Evolutionary conservation across 1,140 invertebrate genomes (phyloP), one percentile per base, ranked within the genome.

Genomic region (Luehdorfia chinensis): DNA sequence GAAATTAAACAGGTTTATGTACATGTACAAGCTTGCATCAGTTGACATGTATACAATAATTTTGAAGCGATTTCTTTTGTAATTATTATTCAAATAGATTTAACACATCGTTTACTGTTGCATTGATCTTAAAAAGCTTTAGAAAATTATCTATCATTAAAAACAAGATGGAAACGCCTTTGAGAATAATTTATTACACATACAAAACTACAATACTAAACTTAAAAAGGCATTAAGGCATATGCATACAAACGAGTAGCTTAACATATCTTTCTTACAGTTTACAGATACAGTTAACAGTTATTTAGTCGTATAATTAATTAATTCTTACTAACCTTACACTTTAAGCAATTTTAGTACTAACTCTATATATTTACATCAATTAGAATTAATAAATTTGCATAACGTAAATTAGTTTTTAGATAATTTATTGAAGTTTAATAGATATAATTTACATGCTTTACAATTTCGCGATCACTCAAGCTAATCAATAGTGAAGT

Each of bases 221-320:
- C n/a, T n/a, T n/a, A n/a, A n/a, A n/a, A n/a, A n/a, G n/a, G n/a
- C n/a, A n/a, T n/a, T n/a, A n/a, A n/a, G n/a, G n/a, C n/a, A n/a
- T n/a, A n/a, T n/a, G n/a, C n/a, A n/a, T n/a, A n/a, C n/a, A n/a
- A n/a, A n/a, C n/a, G n/a, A n/a, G n/a, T n/a, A n/a, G n/a, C n/a
- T n/a, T n/a, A n/a, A n/a, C n/a, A n/a, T 43, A 19, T 43, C 27
- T 43, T 43, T 27, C 27, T 43, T 43, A 43, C 39, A 43, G 28
- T 43, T 43, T 25, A 43, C 27, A 30, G 39, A 43, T 41, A 25
- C 27, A 3, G 13, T 21, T 23, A 27, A 41, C 36, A 27, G 13
- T 39, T 39, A 11, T 23, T 41, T 25, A 41, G n/a, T n/a, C n/a
- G n/a, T n/a, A 15, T 27, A 41, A 19, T 27, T 32, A 32, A 32